Evolutionary conservation across 2,888 invertebrate genomes (phyloP), one percentile per base, ranked within the genome.

Genomic region (Drosophila flavopinicola): DNA sequence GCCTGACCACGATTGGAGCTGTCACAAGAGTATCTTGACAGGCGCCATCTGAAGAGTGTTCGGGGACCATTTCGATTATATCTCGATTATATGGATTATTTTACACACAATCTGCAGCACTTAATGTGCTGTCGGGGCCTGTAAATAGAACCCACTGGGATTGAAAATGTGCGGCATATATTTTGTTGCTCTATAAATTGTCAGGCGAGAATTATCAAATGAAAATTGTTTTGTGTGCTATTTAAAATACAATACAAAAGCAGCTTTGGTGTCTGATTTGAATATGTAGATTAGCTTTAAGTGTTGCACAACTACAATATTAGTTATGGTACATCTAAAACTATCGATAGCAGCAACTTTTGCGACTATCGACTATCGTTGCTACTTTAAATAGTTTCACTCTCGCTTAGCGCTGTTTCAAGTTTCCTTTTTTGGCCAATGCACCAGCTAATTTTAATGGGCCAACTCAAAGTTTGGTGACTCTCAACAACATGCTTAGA

Each of bases 1-100:
- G 61, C 56, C 25, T 42, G 32, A 53, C 45, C 32, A 24, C 38
- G 9, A 29, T 25, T 32, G 42, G 20, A 30, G 15, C 29, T 32
- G 29, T 10, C 49, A 7, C 56, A 48, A 29, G 10, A 30, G 33
- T 66, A 57, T 48, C 57, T 49, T 45, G 61, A 35, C 67, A 44
- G 33, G 11, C 29, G 9, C 32, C 29, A 25, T 6, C 27, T 70
- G 54, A 77, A 75, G 17, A 70, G 66, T 57, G 49, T 30, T 57
- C 25, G 44, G 77, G 83, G 77, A 77, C 33, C 63, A 63, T 32
- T 65, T 52, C 45, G 24, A 33, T 56, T 47, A 57, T 63, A 66
- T 70, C 75, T 69, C 66, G 51, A 59, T 60, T 69, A 74, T 64
- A 38, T 57, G 38, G 25, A 20, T 51, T 66, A 47, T 24, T 38